phyloP scores from a whole-genome alignment of 2,888 invertebrate genomes.

The Ophioninae sp. region DNA sequence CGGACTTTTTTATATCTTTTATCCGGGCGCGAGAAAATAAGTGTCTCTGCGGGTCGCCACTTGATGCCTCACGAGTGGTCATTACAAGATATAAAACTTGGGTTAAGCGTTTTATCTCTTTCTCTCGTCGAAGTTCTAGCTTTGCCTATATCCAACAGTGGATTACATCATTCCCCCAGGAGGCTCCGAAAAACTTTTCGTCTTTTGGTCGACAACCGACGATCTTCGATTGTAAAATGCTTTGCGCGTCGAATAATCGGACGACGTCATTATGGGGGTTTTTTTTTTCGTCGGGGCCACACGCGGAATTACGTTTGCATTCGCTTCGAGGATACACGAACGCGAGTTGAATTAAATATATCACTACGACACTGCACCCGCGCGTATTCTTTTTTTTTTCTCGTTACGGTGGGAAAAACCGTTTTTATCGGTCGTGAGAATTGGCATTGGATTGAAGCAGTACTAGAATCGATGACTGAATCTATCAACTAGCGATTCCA shows the following conservation, averaged over 20 bases:
- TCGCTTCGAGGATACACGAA: not conserved
- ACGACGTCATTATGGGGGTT: too few species aligned
- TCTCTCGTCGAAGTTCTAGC: too few species aligned
- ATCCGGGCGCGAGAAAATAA: slow-evolving; percentile 16
- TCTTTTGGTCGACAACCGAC: not conserved
- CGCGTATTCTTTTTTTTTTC: not conserved
- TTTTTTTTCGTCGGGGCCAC: slow-evolving; percentile 13
- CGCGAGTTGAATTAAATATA: slow-evolving; percentile 10
- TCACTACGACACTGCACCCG: not conserved
- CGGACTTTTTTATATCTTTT: slow-evolving; percentile 16
- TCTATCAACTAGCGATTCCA: too few species aligned
- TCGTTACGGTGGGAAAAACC: too few species aligned
- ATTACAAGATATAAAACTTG: slow-evolving; percentile 49
- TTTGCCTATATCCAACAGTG: too few species aligned
- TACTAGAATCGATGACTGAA: too few species aligned
- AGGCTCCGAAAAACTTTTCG: not conserved
- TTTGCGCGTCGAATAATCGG: not conserved
- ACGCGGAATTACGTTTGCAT: not conserved
- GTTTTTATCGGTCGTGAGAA: too few species aligned
- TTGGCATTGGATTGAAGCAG: too few species aligned
- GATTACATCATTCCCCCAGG: slow-evolving; percentile 38
- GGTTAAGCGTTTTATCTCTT: not conserved
- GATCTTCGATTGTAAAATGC: slow-evolving; percentile 16
- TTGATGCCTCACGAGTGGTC: slow-evolving; percentile 28
- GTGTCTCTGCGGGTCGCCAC: not conserved